Percentiles rank a stretch among this genome's conserved stretches.
phyloP scores from a whole-genome alignment of 2,113 vertebrate species.

The Typhlomys cinereus region DNA sequence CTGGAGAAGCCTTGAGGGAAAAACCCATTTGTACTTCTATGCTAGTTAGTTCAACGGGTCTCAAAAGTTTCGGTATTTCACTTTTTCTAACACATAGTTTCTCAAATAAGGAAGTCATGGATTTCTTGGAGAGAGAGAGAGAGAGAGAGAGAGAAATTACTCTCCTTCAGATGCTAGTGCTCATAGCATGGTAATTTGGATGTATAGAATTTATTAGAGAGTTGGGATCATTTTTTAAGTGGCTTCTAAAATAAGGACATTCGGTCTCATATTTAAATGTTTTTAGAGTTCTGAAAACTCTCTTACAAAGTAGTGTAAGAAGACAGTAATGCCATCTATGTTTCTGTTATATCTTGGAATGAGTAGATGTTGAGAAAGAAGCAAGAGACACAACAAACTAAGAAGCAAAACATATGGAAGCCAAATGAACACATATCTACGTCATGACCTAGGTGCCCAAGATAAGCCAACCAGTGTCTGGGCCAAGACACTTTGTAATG shows the following conservation, averaged over 20 bases:
- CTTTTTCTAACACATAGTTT: too few species aligned
- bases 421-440: neutral
- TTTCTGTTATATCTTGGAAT: neutral
- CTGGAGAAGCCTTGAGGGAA: too few species aligned
- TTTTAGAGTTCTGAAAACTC: slow-evolving; percentile 27
- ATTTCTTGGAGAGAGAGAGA: too few species aligned
- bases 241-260: slow-evolving; percentile 26
- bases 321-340: neutral
- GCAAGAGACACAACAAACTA: neutral
- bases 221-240: neutral
- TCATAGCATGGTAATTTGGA: neutral
- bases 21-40: too few species aligned
- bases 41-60: too few species aligned
- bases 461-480: neutral
- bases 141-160: too few species aligned
- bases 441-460: neutral
- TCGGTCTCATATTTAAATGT: neutral
- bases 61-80: too few species aligned
- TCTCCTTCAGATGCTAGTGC: neutral
- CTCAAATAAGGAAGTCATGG: too few species aligned
- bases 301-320: neutral
- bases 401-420: neutral
- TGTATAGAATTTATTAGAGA: neutral
- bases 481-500: neutral
- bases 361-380: neutral